Percentiles rank a stretch among this genome's conserved stretches.
Evolutionary conservation across 2,797 vertebrate genomes (phyloP).

Genomic region (Neosilurus mollespiculum): DNA sequence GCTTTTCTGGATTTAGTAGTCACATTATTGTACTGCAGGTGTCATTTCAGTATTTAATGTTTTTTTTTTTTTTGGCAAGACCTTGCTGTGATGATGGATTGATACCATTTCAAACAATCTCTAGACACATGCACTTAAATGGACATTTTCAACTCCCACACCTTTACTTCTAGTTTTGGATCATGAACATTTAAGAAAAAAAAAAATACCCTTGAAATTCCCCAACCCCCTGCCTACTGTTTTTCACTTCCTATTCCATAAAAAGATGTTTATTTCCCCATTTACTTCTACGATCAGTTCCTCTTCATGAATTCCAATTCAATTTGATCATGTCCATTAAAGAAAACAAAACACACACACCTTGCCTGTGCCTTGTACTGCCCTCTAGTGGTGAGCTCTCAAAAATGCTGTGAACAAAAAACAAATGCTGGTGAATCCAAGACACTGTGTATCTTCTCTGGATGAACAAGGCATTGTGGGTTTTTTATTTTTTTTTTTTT

Average conservation of each 20-base stretch:
- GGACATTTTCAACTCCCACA: background rate
- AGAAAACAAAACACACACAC: background rate
- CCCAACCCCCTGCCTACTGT: conserved; percentile 17
- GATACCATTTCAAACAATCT: background rate
- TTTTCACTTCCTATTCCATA: conserved; percentile 25
- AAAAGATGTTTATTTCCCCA: conserved; percentile 21
- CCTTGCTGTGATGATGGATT: background rate
- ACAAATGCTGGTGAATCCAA: conserved; percentile 43
- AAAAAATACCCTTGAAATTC: conserved; percentile 11
- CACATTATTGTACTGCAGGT: background rate
- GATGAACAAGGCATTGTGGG: conserved; percentile 23
- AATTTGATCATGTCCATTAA: background rate
- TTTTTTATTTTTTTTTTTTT: background rate
- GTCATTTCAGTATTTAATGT: background rate
- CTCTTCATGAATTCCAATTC: conserved; percentile 29
- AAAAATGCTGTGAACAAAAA: conserved; percentile 58
- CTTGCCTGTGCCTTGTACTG: conserved; percentile 55
- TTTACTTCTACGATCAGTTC: conserved; percentile 27
- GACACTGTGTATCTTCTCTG: conserved; percentile 11
- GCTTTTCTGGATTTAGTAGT: conserved; percentile 15
- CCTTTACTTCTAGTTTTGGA: conserved; percentile 13
- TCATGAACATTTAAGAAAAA: conserved; percentile 5
- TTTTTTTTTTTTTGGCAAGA: background rate
- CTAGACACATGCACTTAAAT: background rate
- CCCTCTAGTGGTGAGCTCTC: conserved; percentile 63